These are phyloP conservation scores for Paracanthobrama guichenoti DNA, from an alignment of 2,113 vertebrate species.

Conservation along the genomic window DNA sequence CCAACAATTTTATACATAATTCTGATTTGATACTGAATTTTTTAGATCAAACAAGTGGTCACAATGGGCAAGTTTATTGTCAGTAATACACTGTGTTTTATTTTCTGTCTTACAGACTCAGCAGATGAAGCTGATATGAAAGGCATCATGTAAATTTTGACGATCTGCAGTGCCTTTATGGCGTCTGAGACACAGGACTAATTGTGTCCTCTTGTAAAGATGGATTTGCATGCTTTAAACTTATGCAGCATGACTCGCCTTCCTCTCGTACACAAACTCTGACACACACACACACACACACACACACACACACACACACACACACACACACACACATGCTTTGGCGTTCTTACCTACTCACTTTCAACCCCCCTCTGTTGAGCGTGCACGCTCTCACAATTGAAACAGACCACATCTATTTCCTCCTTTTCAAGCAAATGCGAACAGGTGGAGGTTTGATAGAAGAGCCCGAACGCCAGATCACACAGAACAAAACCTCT, in stretches of 20 bases:
- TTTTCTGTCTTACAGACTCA: conserved; percentile 1
- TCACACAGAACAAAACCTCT: conserved; percentile 51
- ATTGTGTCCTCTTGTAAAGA: conserved; percentile 59
- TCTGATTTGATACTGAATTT: not conserved
- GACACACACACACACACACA: conserved; percentile 59
- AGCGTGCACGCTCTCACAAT: conserved; percentile 10
- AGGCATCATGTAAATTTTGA: conserved; percentile 54
- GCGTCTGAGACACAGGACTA: conserved; percentile 56
- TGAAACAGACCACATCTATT: conserved; percentile 32
- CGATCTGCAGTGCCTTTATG: conserved; percentile 21
- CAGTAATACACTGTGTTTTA: conserved; percentile 1
- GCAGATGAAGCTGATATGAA: conserved; percentile 47
- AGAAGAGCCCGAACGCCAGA: conserved; percentile 56
- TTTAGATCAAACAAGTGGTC: not conserved
- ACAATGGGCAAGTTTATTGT: not conserved
- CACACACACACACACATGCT: conserved; percentile 49
- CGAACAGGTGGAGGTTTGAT: conserved; percentile 52
- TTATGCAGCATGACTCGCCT: conserved; percentile 53
- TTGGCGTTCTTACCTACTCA: conserved; percentile 10
- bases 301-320: conserved; percentile 60
- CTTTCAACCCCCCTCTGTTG: not conserved
- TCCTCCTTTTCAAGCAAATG: conserved; percentile 54
- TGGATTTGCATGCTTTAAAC: conserved; percentile 61
- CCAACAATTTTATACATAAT: too few relatives aligned
- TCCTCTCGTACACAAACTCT: conserved; percentile 28